Conservation (phyloP, 2,888 invertebrate species). For the Apamea sordens region DNA sequence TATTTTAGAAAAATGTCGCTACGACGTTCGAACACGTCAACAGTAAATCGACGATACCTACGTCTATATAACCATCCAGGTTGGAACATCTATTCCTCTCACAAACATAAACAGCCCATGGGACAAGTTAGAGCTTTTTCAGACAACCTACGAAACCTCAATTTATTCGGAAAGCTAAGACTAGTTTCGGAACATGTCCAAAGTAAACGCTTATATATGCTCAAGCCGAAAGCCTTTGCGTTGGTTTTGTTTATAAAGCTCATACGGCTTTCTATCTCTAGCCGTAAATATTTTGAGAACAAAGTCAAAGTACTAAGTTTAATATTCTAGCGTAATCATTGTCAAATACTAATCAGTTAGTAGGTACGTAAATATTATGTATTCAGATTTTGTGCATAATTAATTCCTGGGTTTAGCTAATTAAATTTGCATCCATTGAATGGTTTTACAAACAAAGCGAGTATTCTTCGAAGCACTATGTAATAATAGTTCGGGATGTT, state of each 20-base stretch:
- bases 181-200: conserved; percentile 44
- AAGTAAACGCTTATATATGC: conserved; percentile 22
- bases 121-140: conserved; percentile 67
- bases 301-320: background rate
- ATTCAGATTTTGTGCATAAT: conserved; percentile 14
- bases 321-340: background rate
- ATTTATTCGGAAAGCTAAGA: conserved; percentile 55
- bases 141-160: conserved; percentile 62
- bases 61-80: conserved; percentile 66
- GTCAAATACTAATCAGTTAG: background rate
- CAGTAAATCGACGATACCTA: conserved; percentile 71
- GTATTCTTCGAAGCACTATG: background rate
- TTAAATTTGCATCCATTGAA: conserved; percentile 14
- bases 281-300: conserved; percentile 8
- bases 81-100: conserved; percentile 67
- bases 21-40: conserved; percentile 62
- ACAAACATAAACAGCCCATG: conserved; percentile 68
- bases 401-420: conserved; percentile 4
- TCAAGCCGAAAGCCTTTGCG: conserved; percentile 23
- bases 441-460: conserved; percentile 7
- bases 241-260: conserved; percentile 30
- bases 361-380: conserved; percentile 1
- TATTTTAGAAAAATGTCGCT: conserved; percentile 59
- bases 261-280: conserved; percentile 4
- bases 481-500: conserved; percentile 22